These are phyloP conservation scores for Pleuronectes platessa DNA, from an alignment of 2,113 vertebrate species.

Conservation along the genomic window DNA sequence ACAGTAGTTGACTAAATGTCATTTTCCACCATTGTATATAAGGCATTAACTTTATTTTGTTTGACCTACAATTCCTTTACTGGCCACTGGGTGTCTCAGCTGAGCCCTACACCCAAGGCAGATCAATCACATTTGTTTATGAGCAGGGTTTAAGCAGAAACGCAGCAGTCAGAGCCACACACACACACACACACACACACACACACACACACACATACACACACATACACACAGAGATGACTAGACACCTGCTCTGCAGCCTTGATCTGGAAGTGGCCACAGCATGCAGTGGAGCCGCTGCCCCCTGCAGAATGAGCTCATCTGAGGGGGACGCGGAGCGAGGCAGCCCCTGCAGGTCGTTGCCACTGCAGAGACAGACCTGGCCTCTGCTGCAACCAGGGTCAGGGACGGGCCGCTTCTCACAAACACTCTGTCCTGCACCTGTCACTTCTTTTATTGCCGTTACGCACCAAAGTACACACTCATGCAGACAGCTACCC, in stretches of 20 bases:
- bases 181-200: constrained; percentile 26
- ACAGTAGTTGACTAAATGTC: not conserved
- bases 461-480: constrained; percentile 16
- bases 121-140: constrained; percentile 66
- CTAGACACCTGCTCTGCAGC: constrained; percentile 72
- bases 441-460: constrained; percentile 46
- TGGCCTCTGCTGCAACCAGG: constrained; percentile 26
- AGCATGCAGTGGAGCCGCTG: constrained; percentile 54
- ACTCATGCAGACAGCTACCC: constrained; percentile 9
- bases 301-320: constrained; percentile 82
- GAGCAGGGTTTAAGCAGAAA: constrained; percentile 39
- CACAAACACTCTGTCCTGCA: constrained; percentile 6
- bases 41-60: not conserved
- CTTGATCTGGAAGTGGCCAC: constrained; percentile 62
- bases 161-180: constrained; percentile 7
- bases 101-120: constrained; percentile 46
- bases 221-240: constrained; percentile 25
- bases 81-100: constrained; percentile 59
- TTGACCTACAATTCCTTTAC: constrained; percentile 7
- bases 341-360: constrained; percentile 56
- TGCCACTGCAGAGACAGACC: constrained; percentile 70
- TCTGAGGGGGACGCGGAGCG: constrained; percentile 44
- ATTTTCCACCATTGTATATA: not conserved
- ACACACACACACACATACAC: constrained; percentile 35
- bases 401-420: constrained; percentile 60